Evolutionary conservation across 2,888 invertebrate species (phyloP).

Genomic region (Drosophila anomalata): DNA sequence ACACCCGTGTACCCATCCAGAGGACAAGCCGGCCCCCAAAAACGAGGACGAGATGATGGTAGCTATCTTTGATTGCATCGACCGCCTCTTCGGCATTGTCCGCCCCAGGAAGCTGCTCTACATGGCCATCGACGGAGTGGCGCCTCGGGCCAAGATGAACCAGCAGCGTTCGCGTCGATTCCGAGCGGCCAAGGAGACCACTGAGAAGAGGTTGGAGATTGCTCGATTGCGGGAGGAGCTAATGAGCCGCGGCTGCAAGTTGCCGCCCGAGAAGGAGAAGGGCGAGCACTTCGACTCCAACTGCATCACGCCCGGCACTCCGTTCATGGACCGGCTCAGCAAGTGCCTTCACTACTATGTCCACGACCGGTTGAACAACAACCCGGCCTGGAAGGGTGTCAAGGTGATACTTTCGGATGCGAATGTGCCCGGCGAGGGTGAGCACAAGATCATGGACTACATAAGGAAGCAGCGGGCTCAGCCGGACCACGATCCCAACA

Average conservation of each 20-base stretch:
- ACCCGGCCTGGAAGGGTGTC: conserved; percentile 97
- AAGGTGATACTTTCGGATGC: conserved; percentile 99
- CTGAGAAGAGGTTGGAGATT: conserved; percentile 94
- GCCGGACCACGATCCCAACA: conserved; percentile 98
- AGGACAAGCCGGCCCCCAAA: conserved; percentile 98
- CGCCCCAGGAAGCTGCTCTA: conserved; percentile 96
- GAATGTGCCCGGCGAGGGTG: conserved; percentile 98
- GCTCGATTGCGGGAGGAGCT: conserved; percentile 91
- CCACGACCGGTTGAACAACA: conserved; percentile 89
- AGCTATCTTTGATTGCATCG: conserved; percentile 99
- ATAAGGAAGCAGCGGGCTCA: conserved; percentile 97
- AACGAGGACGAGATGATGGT: conserved; percentile 99
- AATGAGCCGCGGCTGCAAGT: conserved; percentile 87
- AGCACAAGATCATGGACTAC: conserved; percentile 99
- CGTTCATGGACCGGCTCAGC: conserved; percentile 97
- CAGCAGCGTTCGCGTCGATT: conserved; percentile 98
- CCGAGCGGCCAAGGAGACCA: conserved; percentile 96
- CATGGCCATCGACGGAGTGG: conserved; percentile 99
- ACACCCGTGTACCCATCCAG: conserved; percentile 99
- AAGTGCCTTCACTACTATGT: conserved; percentile 87
- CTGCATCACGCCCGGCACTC: conserved; percentile 99
- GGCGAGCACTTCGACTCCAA: conserved; percentile 99
- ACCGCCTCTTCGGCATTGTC: conserved; percentile 96
- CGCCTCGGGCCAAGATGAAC: conserved; percentile 99
- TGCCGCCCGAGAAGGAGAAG: conserved; percentile 95